phyloP scores from a whole-genome alignment of 2,797 vertebrate species.

The Calcarius lapponicus region DNA sequence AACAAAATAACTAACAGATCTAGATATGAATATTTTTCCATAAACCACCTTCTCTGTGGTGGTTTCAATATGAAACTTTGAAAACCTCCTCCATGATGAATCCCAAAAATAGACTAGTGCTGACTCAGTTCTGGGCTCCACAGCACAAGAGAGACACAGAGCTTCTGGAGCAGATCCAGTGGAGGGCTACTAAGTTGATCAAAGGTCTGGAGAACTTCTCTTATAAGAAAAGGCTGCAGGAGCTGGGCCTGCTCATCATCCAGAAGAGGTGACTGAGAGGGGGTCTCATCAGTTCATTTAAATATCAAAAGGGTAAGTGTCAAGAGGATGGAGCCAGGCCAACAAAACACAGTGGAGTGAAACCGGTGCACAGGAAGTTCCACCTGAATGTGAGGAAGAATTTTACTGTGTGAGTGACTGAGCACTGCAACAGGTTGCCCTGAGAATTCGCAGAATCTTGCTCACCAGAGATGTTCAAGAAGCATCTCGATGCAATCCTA shows the following conservation, averaged over 20 bases:
- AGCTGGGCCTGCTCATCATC: neutral
- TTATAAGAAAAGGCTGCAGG: neutral
- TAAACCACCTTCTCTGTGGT: neutral
- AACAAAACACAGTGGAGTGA: neutral
- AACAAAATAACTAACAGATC: neutral
- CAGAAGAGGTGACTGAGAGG: neutral
- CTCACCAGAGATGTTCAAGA: neutral
- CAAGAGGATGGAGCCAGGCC: neutral
- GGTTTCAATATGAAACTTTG: neutral
- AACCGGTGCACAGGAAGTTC: neutral
- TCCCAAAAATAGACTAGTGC: neutral
- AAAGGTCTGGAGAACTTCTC: neutral
- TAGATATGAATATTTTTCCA: neutral
- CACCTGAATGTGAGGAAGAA: neutral
- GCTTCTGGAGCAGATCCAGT: neutral
- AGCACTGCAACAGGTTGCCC: neutral
- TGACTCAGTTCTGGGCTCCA: neutral
- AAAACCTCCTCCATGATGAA: neutral
- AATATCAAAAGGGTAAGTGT: fast-evolving
- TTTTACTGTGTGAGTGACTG: neutral
- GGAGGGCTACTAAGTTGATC: too few species aligned
- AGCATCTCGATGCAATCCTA: too few species aligned
- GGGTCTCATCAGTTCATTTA: too few species aligned
- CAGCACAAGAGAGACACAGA: neutral
- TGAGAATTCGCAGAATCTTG: fast-evolving